phyloP scores from a whole-genome alignment of 2,797 vertebrate species.

The Darevskia nairensis region DNA sequence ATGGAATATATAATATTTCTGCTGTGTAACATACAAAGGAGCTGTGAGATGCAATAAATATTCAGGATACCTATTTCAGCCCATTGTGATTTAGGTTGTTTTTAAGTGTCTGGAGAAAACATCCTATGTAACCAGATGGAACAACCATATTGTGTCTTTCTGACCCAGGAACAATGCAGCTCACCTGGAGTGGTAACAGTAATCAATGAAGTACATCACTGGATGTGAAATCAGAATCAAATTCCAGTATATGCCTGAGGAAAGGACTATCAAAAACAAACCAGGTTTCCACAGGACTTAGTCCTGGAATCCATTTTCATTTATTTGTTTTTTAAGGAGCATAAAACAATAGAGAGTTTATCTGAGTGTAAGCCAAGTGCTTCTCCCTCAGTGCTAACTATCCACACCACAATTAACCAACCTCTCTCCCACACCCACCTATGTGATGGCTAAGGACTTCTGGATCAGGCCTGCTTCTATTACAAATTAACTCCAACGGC shows the following conservation, averaged over 20 bases:
- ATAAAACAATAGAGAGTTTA: no score
- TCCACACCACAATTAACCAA: no score
- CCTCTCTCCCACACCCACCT: no score
- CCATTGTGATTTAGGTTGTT: not conserved
- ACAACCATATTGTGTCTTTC: not conserved
- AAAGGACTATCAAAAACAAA: no score
- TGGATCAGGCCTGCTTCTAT: no score
- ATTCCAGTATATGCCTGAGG: no score
- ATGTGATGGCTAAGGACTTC: no score
- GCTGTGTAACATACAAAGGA: not conserved
- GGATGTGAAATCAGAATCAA: not conserved
- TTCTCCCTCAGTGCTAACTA: no score
- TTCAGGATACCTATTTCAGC: not conserved
- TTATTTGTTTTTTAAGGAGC: no score
- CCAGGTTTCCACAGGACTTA: no score
- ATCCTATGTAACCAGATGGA: not conserved
- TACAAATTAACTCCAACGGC: not conserved
- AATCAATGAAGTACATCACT: not conserved
- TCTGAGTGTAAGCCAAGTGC: no score
- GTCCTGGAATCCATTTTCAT: no score
- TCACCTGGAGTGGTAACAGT: not conserved
- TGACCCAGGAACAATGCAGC: not conserved
- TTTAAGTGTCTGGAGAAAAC: not conserved
- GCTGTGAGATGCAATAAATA: not conserved
- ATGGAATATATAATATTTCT: not conserved